These are phyloP conservation scores for Parnassius smintheus DNA, from an alignment of 2,888 invertebrate genomes.

Conservation along the genomic window DNA sequence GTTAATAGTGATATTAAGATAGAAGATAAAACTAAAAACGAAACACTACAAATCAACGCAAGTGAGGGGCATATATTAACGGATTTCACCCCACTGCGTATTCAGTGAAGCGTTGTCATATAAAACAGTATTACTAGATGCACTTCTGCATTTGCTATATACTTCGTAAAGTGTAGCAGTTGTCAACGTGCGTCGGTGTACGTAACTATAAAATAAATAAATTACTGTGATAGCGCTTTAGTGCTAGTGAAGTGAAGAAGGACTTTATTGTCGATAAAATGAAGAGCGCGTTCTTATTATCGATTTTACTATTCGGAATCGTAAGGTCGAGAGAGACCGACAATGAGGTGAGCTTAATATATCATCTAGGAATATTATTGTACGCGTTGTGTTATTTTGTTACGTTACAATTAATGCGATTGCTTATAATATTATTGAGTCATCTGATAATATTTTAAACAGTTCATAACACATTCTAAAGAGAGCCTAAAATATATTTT, in stretches of 20 bases:
- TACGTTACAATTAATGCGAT: too few relatives aligned
- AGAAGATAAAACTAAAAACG: neutral
- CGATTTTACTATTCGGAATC: conserved; percentile 66
- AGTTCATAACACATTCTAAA: too few relatives aligned
- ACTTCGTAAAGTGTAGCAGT: conserved; percentile 38
- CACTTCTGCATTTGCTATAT: conserved; percentile 65
- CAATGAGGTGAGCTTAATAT: conserved; percentile 55
- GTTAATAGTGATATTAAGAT: too few relatives aligned
- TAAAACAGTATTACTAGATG: conserved; percentile 58
- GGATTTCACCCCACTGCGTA: conserved; percentile 55
- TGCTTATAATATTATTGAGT: too few relatives aligned
- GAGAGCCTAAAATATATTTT: too few relatives aligned
- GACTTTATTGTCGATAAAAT: conserved; percentile 48
- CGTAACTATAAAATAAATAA: conserved; percentile 27
- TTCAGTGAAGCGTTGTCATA: conserved; percentile 56
- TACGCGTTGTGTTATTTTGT: too few relatives aligned
- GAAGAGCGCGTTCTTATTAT: conserved; percentile 60
- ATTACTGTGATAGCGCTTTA: conserved; percentile 28
- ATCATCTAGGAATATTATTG: too few relatives aligned
- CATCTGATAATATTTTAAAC: too few relatives aligned
- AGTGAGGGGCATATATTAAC: conserved; percentile 12
- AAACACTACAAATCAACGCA: conserved; percentile 3
- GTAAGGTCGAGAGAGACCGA: conserved; percentile 62
- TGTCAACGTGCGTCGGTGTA: conserved; percentile 33
- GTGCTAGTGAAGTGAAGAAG: conserved; percentile 64